phyloP scores from a whole-genome alignment of 2,888 invertebrate genomes.

The Pelosia muscerda region DNA sequence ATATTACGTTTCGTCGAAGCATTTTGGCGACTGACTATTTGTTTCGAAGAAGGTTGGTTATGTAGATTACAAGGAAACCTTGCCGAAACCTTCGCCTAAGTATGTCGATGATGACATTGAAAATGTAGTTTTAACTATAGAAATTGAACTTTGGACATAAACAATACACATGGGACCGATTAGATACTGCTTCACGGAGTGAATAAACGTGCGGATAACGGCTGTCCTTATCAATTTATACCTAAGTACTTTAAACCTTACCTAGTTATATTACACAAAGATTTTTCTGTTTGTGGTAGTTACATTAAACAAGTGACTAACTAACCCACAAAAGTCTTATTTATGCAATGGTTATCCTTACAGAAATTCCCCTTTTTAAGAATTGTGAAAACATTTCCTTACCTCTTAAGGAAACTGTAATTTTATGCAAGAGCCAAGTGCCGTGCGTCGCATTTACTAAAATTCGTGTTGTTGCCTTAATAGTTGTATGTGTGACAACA shows the following conservation, averaged over 20 bases:
- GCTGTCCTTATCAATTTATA: slow-evolving; percentile 65
- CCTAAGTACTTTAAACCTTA: slow-evolving; percentile 45
- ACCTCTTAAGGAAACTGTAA: slow-evolving; percentile 8
- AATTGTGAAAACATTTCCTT: slow-evolving; percentile 8
- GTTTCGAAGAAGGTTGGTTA: slow-evolving; percentile 22
- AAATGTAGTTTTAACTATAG: slow-evolving; percentile 24
- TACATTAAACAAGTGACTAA: slow-evolving; percentile 23
- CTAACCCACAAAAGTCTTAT: slow-evolving; percentile 4
- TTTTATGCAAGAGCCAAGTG: slow-evolving; percentile 2
- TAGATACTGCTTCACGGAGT: slow-evolving; percentile 65
- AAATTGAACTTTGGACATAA: slow-evolving; percentile 42
- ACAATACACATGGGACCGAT: slow-evolving; percentile 46
- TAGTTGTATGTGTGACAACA: slow-evolving; percentile 49
- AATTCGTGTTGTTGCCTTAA: slow-evolving; percentile 42
- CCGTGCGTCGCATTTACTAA: slow-evolving; percentile 17
- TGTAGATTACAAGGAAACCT: slow-evolving; percentile 26
- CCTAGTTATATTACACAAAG: slow-evolving; percentile 48
- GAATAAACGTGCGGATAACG: slow-evolving; percentile 77
- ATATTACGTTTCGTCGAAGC: slow-evolving; percentile 33
- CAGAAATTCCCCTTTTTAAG: slow-evolving; percentile 3
- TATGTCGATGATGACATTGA: not conserved
- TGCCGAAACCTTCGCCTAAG: not conserved
- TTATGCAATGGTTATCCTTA: not conserved
- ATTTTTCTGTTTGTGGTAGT: slow-evolving; percentile 50
- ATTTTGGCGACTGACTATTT: slow-evolving; percentile 11